Percentiles rank a stretch among this genome's conserved stretches.
phyloP scores from a whole-genome alignment of 2,888 invertebrate genomes.

The Allophyes oxyacanthae region DNA sequence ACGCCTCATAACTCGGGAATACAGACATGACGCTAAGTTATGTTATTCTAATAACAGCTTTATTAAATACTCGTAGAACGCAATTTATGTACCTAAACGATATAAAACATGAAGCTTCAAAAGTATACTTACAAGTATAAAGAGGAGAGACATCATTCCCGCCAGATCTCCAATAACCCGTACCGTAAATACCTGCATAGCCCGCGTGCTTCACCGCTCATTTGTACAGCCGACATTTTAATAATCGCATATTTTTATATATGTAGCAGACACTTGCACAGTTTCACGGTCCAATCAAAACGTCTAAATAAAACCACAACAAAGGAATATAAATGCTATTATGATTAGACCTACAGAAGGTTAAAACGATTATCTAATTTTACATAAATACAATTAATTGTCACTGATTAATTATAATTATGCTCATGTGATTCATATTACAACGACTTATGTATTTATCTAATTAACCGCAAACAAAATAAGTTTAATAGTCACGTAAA shows the following conservation, averaged over 20 bases:
- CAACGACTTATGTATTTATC: conserved; percentile 30
- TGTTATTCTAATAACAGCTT: background rate
- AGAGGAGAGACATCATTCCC: conserved; percentile 51
- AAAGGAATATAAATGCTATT: too few relatives aligned
- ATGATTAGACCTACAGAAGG: background rate
- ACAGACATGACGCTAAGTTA: too few relatives aligned
- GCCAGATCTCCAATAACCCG: conserved; percentile 75
- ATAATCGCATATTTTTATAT: conserved; percentile 85
- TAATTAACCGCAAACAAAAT: conserved; percentile 41
- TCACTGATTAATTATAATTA: conserved; percentile 25
- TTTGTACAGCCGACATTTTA: conserved; percentile 85
- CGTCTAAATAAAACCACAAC: conserved; percentile 3
- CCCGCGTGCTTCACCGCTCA: conserved; percentile 74
- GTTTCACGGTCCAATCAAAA: background rate
- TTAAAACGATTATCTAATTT: conserved; percentile 4
- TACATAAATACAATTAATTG: conserved; percentile 29
- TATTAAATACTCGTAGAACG: too few relatives aligned
- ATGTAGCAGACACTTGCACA: conserved; percentile 51
- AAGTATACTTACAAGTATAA: conserved; percentile 45
- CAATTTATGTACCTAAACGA: too few relatives aligned
- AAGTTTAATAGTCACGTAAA: conserved; percentile 20
- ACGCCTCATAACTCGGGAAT: too few relatives aligned
- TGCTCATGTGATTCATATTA: conserved; percentile 15
- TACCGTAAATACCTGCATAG: conserved; percentile 80
- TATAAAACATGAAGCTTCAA: conserved; percentile 41